Evolutionary conservation across 2,797 vertebrate species (phyloP), one percentile per base, ranked within the genome.

Genomic region (Bryconaethiops microstoma): DNA sequence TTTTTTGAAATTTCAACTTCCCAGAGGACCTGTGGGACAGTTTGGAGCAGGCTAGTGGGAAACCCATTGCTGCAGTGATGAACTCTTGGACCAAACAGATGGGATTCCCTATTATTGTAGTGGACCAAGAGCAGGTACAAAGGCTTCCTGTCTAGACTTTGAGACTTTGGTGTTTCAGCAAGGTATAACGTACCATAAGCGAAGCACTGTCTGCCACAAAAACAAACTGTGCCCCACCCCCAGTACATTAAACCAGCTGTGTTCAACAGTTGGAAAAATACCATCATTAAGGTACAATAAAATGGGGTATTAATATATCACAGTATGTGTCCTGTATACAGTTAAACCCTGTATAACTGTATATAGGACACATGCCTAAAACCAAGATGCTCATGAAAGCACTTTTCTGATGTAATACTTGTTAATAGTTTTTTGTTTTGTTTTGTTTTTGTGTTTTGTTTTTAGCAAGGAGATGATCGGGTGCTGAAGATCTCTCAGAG

Each of bases 21-120:
- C 54, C 92, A 99, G 98, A 99, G 96, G 96, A 99, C 88, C 94
- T 99, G 42, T 99, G 98, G 97, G 96, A 96, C 86, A 97, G 96
- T 93, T 94, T 99, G 92, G 97, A 98, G 90, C 92, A 96, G 89
- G 95, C 96, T 62, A 99, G 98, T 74, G 97, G 97, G 78, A 98
- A 98, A 86, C 97, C 98, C 79, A 97, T 99, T 57, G 97, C 96
- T 84, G 96, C 94, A 9, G 96, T 99, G 83, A 99, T 99, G 98
- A 94, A 93, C 83, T 97, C 97, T 0, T 99, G 98, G 98, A 99
- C 97, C 91, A 98, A 98, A 89, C 98, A 99, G 82, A 99, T 98
- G 97, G 97, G 97, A 54, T 99, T 99, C 76, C 98, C 98, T 0
- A 96, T 99, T 78, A 96, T 99, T 82, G 96, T 93, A 6, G 97